Conservation (phyloP, 2,113 vertebrate species). For the Chionomys nivalis region DNA sequence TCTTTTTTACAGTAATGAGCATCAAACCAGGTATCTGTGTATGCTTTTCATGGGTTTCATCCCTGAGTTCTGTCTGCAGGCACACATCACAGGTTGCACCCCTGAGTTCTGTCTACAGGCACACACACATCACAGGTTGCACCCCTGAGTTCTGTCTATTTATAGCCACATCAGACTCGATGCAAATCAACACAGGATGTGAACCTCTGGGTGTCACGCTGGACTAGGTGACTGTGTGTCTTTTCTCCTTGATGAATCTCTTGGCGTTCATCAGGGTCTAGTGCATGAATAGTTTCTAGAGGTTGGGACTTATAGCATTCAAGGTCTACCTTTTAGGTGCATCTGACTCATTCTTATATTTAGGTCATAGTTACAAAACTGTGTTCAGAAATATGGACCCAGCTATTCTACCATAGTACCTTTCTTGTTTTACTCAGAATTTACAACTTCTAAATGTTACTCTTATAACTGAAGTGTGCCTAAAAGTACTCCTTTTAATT, state of each 20-base stretch:
- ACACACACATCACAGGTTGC: no score
- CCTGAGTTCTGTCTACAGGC: no score
- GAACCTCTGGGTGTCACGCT: background rate
- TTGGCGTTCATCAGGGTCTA: background rate
- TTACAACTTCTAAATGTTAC: background rate
- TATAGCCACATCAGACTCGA: no score
- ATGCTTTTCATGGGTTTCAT: background rate
- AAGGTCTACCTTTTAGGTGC: background rate
- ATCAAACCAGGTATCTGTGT: background rate
- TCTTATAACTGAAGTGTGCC: background rate
- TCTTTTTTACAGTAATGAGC: background rate
- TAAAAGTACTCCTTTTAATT: background rate
- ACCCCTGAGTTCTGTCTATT: no score
- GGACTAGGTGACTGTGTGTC: background rate
- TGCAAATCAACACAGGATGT: no score
- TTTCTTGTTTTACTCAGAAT: conserved; percentile 28
- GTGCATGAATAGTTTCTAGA: background rate
- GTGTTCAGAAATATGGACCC: background rate
- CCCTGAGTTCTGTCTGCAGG: no score
- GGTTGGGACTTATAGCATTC: background rate
- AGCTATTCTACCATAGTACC: background rate
- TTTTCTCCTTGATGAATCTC: background rate
- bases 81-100: no score
- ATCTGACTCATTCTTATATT: background rate
- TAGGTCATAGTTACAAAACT: background rate